Evolutionary conservation across 1,140 invertebrate species (phyloP), one percentile per base, ranked within the genome.

Genomic region (Limonius californicus): DNA sequence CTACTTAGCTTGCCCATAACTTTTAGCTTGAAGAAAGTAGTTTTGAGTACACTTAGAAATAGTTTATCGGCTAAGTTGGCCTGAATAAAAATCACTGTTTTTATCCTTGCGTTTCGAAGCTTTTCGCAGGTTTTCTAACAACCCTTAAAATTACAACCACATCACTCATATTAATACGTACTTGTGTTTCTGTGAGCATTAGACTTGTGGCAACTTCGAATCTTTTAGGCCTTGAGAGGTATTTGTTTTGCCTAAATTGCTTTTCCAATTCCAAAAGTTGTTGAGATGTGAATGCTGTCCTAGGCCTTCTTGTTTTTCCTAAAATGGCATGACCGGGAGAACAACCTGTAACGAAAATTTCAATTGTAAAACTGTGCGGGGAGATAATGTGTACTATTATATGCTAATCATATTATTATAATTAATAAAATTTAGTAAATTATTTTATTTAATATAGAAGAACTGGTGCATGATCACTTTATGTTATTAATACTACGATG

Each of bases 231-330:
- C 97, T 83, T 21, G 96, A 99, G 15, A 99, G 85, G 81, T 99
- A 99, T 80, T 99, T 99, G 82, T 98, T 99, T 82, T 98, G 93
- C 54, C 94, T 85, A 80, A 99, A 99, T 80, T 99, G 96, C 78
- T 97, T 94, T 79, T 99, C 97, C 70, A 99, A 80, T 80, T 99
- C 97, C 60, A 99, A 82, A 16, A 99, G 85, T 76, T 99, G 97
- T 77, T 99, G 96, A 11, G 92, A 96, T 0, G 97, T 99, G 81
- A 99, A 99, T 1, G 97, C 97, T 0, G 97, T 99, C 47, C 97
- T 82, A 0, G 97, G 97, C 65, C 97, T 82, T 54, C 97, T 83
- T 4, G 96, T 97, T 82, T 99, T 98, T 1, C 96, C 95, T 43
- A 97, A 81, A 0, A 97, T 83, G 0, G 90, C 88, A 71, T 94